Evolutionary conservation across 2,113 vertebrate genomes (phyloP), one percentile per base, ranked within the genome.

Genomic region (Jaculus jaculus): DNA sequence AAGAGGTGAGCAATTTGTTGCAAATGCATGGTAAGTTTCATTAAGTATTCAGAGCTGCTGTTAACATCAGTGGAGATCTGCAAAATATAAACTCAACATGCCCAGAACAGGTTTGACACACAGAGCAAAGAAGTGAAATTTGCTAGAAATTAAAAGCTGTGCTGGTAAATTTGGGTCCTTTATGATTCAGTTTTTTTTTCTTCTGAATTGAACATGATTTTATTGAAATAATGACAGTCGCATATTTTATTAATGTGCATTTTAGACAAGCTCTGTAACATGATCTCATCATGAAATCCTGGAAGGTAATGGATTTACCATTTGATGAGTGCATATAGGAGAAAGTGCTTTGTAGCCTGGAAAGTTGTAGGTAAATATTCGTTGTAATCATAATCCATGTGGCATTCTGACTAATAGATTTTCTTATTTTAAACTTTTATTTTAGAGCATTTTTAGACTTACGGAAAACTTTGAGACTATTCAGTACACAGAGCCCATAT

Each of bases 201-300:
- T 15, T 60, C 75, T 94, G 74, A 80, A 85, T 26, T 72, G 85
- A 95, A 86, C 88, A 95, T 93, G 86, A 94, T 96, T 96, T 96
- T 96, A 93, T 92, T 96, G 95, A 96, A 96, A 94, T 95, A 93
- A 96, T 96, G 96, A 94, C 93, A 96, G 95, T 93, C 96, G 83
- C 85, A 96, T 97, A 93, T 96, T 97, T 97, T 96, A 97, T 97
- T 96, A 96, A 97, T 97, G 95, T 92, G 90, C 86, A 95, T 97
- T 96, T 95, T 68, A 95, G 94, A 90, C 90, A 96, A 94, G 93
- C 92, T 96, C 96, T 85, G 86, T 96, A 93, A 93, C 90, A 95
- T 96, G 96, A 96, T 96, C 94, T 97, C 96, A 96, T 96, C 95
- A 89, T 94, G 95, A 94, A 97, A 85, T 90, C 88, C 94, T 96